A percentile compares a stretch with the other conserved stretches of the same genome.
Evolutionary conservation across 2,797 vertebrate species (phyloP).

Genomic region (Lagorchestes hirsutus): DNA sequence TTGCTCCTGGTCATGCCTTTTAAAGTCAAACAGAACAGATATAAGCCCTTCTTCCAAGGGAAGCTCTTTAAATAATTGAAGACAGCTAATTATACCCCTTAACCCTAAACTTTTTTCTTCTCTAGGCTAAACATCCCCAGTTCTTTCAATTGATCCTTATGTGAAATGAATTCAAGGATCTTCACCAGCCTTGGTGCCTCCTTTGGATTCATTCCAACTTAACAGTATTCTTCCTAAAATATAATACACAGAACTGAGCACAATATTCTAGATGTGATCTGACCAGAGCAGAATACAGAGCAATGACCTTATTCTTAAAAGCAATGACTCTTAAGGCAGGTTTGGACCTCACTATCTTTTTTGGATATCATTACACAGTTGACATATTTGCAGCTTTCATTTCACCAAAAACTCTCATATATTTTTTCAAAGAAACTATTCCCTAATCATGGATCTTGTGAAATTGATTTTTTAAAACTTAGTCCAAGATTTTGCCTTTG

Average conservation of each 20-base stretch:
- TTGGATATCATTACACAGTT: not conserved
- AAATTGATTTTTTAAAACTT: not conserved
- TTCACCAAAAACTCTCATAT: not conserved
- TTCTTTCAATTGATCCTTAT: not conserved
- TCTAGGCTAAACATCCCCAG: not conserved
- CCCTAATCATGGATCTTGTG: not conserved
- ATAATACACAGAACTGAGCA: not conserved
- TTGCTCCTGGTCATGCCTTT: not conserved
- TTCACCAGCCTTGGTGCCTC: not conserved
- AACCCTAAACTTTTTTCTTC: not conserved
- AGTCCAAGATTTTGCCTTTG: not conserved
- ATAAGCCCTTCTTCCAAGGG: not conserved
- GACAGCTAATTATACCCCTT: not conserved
- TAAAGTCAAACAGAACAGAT: not conserved
- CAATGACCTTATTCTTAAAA: not conserved
- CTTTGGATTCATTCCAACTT: not conserved
- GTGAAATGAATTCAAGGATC: not conserved
- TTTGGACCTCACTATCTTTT: not conserved
- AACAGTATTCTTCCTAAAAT: not conserved
- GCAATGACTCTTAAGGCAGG: not conserved
- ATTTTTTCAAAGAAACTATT: not conserved
- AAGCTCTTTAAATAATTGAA: not conserved
- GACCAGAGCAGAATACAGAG: not conserved
- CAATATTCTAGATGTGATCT: not conserved
- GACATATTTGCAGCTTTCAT: not conserved